Conservation (phyloP, 2,888 invertebrate species). For the Drosophila melanocephala region DNA sequence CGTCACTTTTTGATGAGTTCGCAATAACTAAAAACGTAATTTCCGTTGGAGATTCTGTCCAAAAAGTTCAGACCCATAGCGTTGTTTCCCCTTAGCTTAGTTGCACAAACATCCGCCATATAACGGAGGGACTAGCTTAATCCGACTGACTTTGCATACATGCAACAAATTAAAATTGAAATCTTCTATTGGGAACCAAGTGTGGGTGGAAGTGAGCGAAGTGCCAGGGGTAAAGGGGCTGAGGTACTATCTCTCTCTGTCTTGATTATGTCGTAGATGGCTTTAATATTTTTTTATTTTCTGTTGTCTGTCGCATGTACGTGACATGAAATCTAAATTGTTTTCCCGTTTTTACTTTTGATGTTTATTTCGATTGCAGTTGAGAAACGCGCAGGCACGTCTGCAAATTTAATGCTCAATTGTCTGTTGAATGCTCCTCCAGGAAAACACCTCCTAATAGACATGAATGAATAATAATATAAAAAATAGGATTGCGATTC, state of each 20-base stretch:
- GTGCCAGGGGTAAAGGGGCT: not conserved
- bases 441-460: not conserved
- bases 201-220: not conserved
- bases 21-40: slow-evolving; percentile 37
- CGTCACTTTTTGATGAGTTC: not conserved
- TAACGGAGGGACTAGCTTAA: slow-evolving; percentile 4
- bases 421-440: slow-evolving; percentile 18
- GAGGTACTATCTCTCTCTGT: slow-evolving; percentile 10
- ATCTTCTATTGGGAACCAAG: slow-evolving; percentile 3
- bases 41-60: slow-evolving; percentile 40
- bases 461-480: slow-evolving; percentile 1
- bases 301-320: slow-evolving; percentile 45
- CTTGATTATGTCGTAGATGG: slow-evolving; percentile 10
- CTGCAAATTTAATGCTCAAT: slow-evolving; percentile 51
- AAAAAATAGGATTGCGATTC: slow-evolving; percentile 28
- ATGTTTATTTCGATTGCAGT: slow-evolving; percentile 59
- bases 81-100: not conserved
- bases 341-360: slow-evolving; percentile 44
- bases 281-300: slow-evolving; percentile 39
- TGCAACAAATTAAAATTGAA: slow-evolving; percentile 60
- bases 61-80: slow-evolving; percentile 39
- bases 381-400: slow-evolving; percentile 56
- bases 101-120: slow-evolving; percentile 52
- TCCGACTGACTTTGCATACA: slow-evolving; percentile 44
- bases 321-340: slow-evolving; percentile 68